These are phyloP conservation scores for Mormyrus proboscirostris DNA, from an alignment of 2,797 vertebrate species.

Conservation along the genomic window DNA sequence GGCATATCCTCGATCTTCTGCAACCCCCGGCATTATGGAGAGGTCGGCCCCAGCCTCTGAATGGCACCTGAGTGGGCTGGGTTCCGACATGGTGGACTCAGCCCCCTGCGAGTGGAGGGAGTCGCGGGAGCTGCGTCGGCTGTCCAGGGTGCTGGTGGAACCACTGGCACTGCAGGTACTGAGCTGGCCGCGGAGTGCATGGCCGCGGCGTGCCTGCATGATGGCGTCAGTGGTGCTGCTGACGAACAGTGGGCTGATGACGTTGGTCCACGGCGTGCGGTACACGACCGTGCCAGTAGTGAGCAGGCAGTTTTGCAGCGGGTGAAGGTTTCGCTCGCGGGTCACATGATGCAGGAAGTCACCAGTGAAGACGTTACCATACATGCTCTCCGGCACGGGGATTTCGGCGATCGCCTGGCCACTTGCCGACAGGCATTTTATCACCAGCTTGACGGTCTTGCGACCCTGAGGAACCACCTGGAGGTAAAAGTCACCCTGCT, in stretches of 20 bases:
- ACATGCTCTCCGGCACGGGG: slow-evolving; percentile 70
- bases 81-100: slow-evolving; percentile 62
- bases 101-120: slow-evolving; percentile 63
- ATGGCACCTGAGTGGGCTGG: slow-evolving; percentile 35
- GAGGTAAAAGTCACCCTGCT: slow-evolving; percentile 76
- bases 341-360: slow-evolving; percentile 75
- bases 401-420: slow-evolving; percentile 69
- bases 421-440: slow-evolving; percentile 73
- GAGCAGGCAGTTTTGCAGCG: slow-evolving; percentile 73
- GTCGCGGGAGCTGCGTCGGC: slow-evolving; percentile 62
- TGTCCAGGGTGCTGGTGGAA: slow-evolving; percentile 66
- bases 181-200: slow-evolving; percentile 52
- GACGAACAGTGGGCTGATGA: slow-evolving; percentile 68
- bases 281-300: slow-evolving; percentile 65
- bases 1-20: not conserved
- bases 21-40: not conserved
- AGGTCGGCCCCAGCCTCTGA: slow-evolving; percentile 26
- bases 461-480: slow-evolving; percentile 68
- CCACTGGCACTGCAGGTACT: slow-evolving; percentile 57
- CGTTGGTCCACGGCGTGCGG: slow-evolving; percentile 72
- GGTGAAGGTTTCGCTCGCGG: slow-evolving; percentile 57
- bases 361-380: slow-evolving; percentile 67
- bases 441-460: slow-evolving; percentile 66
- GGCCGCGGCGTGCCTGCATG: slow-evolving; percentile 54
- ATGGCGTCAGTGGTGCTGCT: slow-evolving; percentile 59